Conservation (phyloP, 1,140 invertebrate genomes). For the Scaptodrosophila lebanonensis region DNA sequence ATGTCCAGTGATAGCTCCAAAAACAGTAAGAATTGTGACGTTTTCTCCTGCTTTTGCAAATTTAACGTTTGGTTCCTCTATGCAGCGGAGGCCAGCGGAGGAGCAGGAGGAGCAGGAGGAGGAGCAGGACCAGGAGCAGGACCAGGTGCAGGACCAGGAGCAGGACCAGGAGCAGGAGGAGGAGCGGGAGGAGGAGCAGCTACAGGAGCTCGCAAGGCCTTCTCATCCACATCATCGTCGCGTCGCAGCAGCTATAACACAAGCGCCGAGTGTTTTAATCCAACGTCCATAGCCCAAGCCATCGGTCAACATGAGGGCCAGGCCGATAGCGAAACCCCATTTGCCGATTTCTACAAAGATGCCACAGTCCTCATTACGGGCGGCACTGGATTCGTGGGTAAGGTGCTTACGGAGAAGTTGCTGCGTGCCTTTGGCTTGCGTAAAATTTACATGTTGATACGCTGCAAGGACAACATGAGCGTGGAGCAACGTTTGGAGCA, state of each 20-base stretch:
- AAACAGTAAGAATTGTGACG: too few species aligned
- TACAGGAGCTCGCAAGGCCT: slow-evolving; percentile 43
- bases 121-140: background rate
- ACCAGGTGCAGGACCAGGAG: background rate
- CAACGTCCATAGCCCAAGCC: slow-evolving; percentile 23
- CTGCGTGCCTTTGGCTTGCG: slow-evolving; percentile 85
- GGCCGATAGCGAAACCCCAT: slow-evolving; percentile 41
- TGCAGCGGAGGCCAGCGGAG: background rate
- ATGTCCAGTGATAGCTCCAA: too few species aligned
- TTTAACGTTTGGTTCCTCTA: background rate
- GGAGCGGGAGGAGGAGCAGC: too few species aligned
- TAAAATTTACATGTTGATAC: slow-evolving; percentile 87
- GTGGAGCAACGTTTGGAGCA: slow-evolving; percentile 82
- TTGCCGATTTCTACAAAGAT: slow-evolving; percentile 77
- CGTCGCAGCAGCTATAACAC: slow-evolving; percentile 47
- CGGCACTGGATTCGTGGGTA: slow-evolving; percentile 91
- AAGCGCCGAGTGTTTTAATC: slow-evolving; percentile 24
- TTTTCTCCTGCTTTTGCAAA: too few species aligned
- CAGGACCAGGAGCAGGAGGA: background rate
- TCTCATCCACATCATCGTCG: slow-evolving; percentile 61
- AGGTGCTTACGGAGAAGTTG: slow-evolving; percentile 92
- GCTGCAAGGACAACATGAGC: slow-evolving; percentile 87
- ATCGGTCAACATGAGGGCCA: slow-evolving; percentile 8
- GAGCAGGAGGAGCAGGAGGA: too few species aligned
- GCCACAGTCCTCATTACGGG: slow-evolving; percentile 81